These are phyloP conservation scores for Pyralis farinalis DNA, from an alignment of 2,888 invertebrate genomes.

Conservation along the genomic window DNA sequence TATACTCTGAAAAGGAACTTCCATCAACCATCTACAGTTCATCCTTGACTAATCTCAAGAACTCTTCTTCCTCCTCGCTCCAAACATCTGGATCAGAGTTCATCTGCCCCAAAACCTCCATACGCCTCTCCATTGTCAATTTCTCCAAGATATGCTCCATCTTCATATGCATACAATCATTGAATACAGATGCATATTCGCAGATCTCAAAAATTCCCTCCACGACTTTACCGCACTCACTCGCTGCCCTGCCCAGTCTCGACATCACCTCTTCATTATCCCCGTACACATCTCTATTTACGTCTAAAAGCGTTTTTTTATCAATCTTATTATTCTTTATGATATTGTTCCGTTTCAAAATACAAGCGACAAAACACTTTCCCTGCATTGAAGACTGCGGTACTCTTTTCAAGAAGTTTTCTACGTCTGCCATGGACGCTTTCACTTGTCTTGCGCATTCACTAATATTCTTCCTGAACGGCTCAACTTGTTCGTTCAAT, in stretches of 20 bases:
- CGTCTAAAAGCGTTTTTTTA: constrained; percentile 44
- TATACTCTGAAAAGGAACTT: no score
- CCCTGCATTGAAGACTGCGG: constrained; percentile 58
- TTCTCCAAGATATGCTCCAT: constrained; percentile 72
- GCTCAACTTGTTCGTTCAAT: constrained; percentile 56
- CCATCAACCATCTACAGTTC: constrained; percentile 54
- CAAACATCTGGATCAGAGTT: constrained; percentile 54
- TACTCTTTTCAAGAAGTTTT: constrained; percentile 59
- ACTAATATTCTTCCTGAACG: constrained; percentile 60
- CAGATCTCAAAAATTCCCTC: constrained; percentile 65
- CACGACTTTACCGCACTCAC: constrained; percentile 45
- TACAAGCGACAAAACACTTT: constrained; percentile 71
- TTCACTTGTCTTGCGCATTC: constrained; percentile 67
- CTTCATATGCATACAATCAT: constrained; percentile 73
- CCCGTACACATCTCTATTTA: constrained; percentile 55
- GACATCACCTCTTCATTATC: constrained; percentile 61
- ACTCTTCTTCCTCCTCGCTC: constrained; percentile 60
- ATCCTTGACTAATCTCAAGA: constrained; percentile 58
- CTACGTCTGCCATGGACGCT: constrained; percentile 57
- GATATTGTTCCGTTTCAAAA: constrained; percentile 57
- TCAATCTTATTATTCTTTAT: constrained; percentile 60
- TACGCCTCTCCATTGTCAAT: constrained; percentile 61
- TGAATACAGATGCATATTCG: constrained; percentile 66
- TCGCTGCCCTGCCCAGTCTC: constrained; percentile 47
- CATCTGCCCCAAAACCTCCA: constrained; percentile 68